Evolutionary conservation across 2,113 vertebrate genomes (phyloP).

Genomic region (Channa maculata): DNA sequence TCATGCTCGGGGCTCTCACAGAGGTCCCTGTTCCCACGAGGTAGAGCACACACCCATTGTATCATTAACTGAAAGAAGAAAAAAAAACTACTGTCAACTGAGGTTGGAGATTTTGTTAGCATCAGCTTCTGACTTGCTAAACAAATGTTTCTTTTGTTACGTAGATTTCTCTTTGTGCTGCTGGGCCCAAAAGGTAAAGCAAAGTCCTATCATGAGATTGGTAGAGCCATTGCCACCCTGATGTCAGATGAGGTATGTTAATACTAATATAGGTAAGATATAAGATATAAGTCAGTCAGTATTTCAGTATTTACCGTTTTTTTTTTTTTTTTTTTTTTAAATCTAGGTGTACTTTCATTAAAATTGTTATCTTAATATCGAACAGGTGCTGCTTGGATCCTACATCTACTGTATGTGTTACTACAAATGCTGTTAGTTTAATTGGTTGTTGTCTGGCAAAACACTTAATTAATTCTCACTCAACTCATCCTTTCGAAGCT

Average conservation of each 20-base stretch:
- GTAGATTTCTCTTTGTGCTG: slow-evolving; percentile 96
- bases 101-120: too few species aligned
- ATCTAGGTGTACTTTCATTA: too few species aligned
- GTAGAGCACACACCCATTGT: slow-evolving; percentile 71
- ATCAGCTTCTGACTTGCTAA: background rate
- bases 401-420: background rate
- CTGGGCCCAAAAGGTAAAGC: slow-evolving; percentile 98
- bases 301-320: too few species aligned
- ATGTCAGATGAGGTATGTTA: slow-evolving; percentile 95
- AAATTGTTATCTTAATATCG: too few species aligned
- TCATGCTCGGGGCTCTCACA: slow-evolving; percentile 95
- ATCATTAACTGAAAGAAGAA: background rate
- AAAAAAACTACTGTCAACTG: too few species aligned
- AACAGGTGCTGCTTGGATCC: background rate
- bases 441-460: background rate
- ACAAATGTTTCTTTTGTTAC: background rate
- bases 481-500: slow-evolving; percentile 11
- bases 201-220: slow-evolving; percentile 97
- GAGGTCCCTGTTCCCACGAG: slow-evolving; percentile 97
- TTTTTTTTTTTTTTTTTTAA: too few species aligned
- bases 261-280: too few species aligned
- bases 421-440: background rate
- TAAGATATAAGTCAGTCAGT: too few species aligned
- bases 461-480: background rate
- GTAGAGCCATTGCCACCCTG: slow-evolving; percentile 95